A percentile compares a stretch with the other conserved stretches of the same genome.
These are phyloP conservation scores for Cylindroiulus punctatus DNA, from an alignment of 2,888 invertebrate genomes.

Conservation along the genomic window DNA sequence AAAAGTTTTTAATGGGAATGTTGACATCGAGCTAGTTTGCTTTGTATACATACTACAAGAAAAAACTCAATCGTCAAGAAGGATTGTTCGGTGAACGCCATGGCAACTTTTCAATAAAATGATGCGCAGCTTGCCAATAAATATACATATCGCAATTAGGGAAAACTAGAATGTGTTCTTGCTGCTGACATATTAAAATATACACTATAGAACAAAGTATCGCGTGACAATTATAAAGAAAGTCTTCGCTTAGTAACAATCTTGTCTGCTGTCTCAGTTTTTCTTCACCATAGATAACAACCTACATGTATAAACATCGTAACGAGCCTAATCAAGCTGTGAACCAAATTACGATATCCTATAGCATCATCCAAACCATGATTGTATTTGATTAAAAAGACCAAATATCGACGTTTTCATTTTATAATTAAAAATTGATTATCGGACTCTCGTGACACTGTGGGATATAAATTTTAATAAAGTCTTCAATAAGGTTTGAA, in stretches of 20 bases:
- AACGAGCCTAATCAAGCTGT: not conserved
- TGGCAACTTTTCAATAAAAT: not conserved
- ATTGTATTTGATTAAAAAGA: too few relatives aligned
- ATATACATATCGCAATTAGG: not conserved
- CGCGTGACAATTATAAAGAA: not conserved
- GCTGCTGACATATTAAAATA: too few relatives aligned
- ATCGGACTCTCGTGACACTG: too few relatives aligned
- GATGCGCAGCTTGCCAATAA: not conserved
- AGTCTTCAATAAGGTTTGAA: too few relatives aligned
- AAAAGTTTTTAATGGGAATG: constrained; percentile 11
- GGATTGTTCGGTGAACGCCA: not conserved
- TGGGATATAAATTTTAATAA: too few relatives aligned
- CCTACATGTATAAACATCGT: not conserved
- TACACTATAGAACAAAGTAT: not conserved
- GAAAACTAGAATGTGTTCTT: not conserved
- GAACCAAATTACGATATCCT: not conserved
- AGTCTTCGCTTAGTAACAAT: not conserved
- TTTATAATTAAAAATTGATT: too few relatives aligned
- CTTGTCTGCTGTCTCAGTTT: not conserved
- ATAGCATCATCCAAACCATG: too few relatives aligned
- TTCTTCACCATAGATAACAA: not conserved
- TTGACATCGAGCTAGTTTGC: not conserved
- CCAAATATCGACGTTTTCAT: too few relatives aligned
- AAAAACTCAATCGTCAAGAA: too few relatives aligned
- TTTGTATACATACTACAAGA: not conserved